Conservation (phyloP, 2,113 vertebrate genomes). For the Alosa alosa region DNA sequence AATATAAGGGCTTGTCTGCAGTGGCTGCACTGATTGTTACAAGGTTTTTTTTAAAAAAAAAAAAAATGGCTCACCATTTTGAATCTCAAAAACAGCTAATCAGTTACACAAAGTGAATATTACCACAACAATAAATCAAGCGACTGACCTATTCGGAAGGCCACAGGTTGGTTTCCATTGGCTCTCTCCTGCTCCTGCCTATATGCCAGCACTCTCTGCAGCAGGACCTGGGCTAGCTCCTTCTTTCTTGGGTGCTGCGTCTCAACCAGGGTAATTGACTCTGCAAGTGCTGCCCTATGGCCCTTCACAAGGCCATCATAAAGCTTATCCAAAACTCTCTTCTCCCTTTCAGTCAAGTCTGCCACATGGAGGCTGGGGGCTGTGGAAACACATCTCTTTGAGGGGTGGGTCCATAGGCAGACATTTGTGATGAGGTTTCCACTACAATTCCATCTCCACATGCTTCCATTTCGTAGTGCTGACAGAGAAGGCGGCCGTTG, state of each 20-base stretch:
- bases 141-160: conserved; percentile 96
- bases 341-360: conserved; percentile 76
- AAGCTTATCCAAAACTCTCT: conserved; percentile 78
- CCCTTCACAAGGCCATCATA: conserved; percentile 81
- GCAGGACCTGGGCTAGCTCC: conserved; percentile 86
- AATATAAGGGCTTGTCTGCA: no score
- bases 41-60: no score
- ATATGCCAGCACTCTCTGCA: conserved; percentile 86
- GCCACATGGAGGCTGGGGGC: conserved; percentile 55
- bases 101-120: neutral
- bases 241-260: conserved; percentile 88
- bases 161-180: conserved; percentile 82
- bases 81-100: neutral
- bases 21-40: no score
- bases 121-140: neutral
- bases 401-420: conserved; percentile 37
- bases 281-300: conserved; percentile 86
- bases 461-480: neutral
- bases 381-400: conserved; percentile 51
- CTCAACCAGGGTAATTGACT: conserved; percentile 93
- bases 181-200: conserved; percentile 79
- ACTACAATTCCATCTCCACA: neutral
- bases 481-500: neutral
- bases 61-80: no score
- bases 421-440: neutral